Conservation (phyloP, 2,888 invertebrate genomes). For the Anarsia innoxiella region DNA sequence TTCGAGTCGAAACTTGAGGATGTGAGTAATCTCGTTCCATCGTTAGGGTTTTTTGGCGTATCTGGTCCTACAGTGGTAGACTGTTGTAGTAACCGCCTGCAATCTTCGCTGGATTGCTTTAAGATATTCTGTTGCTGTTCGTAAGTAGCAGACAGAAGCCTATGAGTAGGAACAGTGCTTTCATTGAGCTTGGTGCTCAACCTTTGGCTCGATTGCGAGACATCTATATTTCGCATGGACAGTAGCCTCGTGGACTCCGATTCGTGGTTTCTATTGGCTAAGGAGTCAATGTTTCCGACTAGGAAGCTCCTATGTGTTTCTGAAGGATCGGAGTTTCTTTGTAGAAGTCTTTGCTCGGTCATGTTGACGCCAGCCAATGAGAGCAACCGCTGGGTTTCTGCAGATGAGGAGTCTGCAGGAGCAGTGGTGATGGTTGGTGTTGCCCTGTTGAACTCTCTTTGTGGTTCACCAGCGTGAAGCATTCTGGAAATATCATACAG, state of each 20-base stretch:
- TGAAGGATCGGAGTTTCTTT: constrained; percentile 67
- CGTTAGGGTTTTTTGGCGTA: constrained; percentile 45
- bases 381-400: constrained; percentile 67
- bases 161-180: constrained; percentile 49
- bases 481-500: no score
- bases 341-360: constrained; percentile 72
- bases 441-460: constrained; percentile 54
- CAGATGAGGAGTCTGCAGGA: constrained; percentile 52
- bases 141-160: constrained; percentile 68
- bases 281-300: constrained; percentile 54
- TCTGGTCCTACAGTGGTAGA: constrained; percentile 66
- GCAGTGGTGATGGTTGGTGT: constrained; percentile 48
- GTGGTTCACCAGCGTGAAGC: constrained; percentile 55
- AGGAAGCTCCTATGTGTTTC: constrained; percentile 70
- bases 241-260: constrained; percentile 60
- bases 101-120: constrained; percentile 81
- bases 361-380: constrained; percentile 70
- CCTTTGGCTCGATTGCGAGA: constrained; percentile 64
- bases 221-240: constrained; percentile 65
- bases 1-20: constrained; percentile 80
- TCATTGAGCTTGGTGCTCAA: constrained; percentile 55
- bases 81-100: constrained; percentile 79
- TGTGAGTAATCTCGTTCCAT: constrained; percentile 66
- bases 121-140: constrained; percentile 77
- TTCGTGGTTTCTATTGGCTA: constrained; percentile 47